phyloP scores from a whole-genome alignment of 2,113 vertebrate species.

The Salvelinus sp. region DNA sequence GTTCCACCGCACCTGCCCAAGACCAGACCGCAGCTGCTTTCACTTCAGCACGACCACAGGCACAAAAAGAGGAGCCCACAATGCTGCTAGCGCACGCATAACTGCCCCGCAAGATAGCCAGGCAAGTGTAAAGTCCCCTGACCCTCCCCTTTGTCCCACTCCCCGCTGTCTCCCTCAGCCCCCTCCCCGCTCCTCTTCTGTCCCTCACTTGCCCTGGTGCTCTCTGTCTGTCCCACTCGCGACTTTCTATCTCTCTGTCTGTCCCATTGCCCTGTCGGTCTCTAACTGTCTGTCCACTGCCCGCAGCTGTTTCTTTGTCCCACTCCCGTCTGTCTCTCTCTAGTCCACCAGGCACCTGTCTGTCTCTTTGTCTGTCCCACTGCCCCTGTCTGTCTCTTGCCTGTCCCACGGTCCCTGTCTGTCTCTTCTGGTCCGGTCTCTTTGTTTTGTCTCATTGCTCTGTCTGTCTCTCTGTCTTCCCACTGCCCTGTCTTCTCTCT shows the following conservation, averaged over 20 bases:
- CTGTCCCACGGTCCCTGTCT: too few species aligned
- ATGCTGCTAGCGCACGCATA: conserved; percentile 47
- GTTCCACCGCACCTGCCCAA: conserved; percentile 86
- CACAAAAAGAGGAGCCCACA: conserved; percentile 70
- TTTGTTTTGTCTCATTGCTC: too few species aligned
- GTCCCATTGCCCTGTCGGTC: not conserved
- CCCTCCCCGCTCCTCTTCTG: not conserved
- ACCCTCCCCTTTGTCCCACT: not conserved
- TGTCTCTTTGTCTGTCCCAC: too few species aligned
- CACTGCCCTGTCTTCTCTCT: too few species aligned
- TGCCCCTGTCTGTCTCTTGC: too few species aligned
- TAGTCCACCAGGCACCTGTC: too few species aligned
- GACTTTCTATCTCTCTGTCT: not conserved
- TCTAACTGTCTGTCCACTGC: too few species aligned
- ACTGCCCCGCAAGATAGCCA: conserved; percentile 57
- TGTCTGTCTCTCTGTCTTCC: too few species aligned
- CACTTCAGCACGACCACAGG: conserved; percentile 84
- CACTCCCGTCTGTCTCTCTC: too few species aligned
- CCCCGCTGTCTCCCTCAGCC: not conserved
- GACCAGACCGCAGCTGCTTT: conserved; percentile 86
- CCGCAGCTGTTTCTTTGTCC: too few species aligned
- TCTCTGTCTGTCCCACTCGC: too few species aligned
- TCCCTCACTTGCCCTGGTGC: not conserved
- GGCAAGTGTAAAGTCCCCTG: conserved; percentile 71
- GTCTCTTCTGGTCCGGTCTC: too few species aligned